Base-by-base conservation (phyloP, 2,888 invertebrate species). In the Volucella inanis region DNA sequence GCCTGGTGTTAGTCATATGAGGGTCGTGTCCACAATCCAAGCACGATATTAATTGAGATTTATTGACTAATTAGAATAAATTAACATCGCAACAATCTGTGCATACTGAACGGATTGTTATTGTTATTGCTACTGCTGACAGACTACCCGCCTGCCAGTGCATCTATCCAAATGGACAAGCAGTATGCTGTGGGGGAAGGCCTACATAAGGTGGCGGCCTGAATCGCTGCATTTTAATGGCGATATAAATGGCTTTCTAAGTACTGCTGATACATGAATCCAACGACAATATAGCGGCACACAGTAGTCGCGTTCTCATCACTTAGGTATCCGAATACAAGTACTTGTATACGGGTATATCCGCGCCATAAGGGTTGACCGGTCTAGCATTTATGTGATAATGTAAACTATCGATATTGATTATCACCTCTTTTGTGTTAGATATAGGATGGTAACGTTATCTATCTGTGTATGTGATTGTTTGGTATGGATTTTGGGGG, bases 11-110 rank as follows among this genome's bases (percentile, higher is more conserved):
- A 72, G 79, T 84, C 79, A 80, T 39, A 84, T 71, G 84, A 75
- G 80, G 84, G 84, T 76, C 84, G 79, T 76, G 85, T 85, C 77
- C 85, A 72, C 72, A 81, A 62, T 76, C 76, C 50, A 72, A 86
- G 88, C 85, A 82, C 87, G 87, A 88, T 88, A 88, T 89, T 90
- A 91, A 91, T 91, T 89, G 89, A 90, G 90, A 91, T 91, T 91
- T 91, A 91, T 91, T 91, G 90, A 90, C 89, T 90, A 89, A 91
- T 91, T 91, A 90, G 90, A 90, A 91, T 90, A 90, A 89, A 90
- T 90, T 90, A 89, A 89, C 88, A 87, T 87, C 88, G 88, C 87
- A 88, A 87, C 88, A 88, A 88, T 88, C 81, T 83, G 88, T 79
- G 86, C 86, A 86, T 84, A 79, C 72, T 86, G 70, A 86, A 82